Percentiles rank a stretch among this genome's conserved stretches.
Evolutionary conservation across 2,113 vertebrate species (phyloP).

Genomic region (Euleptes europaea): DNA sequence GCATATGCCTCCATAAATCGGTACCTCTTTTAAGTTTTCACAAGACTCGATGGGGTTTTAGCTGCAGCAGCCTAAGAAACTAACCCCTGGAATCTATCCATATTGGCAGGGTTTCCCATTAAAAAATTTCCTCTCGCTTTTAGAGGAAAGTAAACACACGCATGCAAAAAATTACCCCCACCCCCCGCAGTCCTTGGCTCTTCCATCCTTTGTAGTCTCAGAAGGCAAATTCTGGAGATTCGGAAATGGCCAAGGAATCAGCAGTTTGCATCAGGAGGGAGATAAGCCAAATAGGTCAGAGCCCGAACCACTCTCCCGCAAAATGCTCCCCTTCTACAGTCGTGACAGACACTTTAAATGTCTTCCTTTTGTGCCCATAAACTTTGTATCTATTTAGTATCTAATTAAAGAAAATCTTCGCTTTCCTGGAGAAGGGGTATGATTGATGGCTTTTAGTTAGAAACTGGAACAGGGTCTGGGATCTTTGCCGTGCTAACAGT

Average conservation of each 20-base stretch:
- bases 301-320: fast-evolving
- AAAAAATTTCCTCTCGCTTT: neutral
- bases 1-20: no score
- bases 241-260: conserved; percentile 8
- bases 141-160: no score
- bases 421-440: conserved; percentile 24
- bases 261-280: fast-evolving
- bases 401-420: conserved; percentile 43
- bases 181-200: neutral
- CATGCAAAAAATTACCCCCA: no score
- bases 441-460: conserved; percentile 35
- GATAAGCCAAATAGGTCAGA: conserved; percentile 52
- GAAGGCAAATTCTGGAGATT: conserved; percentile 17
- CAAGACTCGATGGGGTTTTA: no score
- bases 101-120: neutral
- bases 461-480: neutral
- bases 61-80: no score
- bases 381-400: conserved; percentile 67
- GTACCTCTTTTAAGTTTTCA: no score
- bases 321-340: conserved; percentile 8
- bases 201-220: neutral
- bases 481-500: conserved; percentile 60
- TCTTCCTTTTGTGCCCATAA: conserved; percentile 52
- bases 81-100: no score
- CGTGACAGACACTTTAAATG: conserved; percentile 44